Evolutionary conservation across 2,113 vertebrate genomes (phyloP).

Genomic region (Tauraco erythrolophus): DNA sequence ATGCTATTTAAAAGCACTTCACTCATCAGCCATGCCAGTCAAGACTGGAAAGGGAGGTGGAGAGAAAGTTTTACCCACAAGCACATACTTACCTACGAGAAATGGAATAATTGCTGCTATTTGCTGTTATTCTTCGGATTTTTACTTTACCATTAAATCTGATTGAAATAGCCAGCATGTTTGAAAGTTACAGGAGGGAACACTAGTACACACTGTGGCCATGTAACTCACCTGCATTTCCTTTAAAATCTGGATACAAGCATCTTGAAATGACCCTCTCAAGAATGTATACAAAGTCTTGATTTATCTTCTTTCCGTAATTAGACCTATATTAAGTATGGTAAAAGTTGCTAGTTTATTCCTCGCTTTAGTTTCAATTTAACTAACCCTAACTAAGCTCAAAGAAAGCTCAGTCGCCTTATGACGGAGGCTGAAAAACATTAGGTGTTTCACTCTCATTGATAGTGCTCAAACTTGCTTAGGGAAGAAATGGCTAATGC

Average conservation of each 20-base stretch:
- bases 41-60: not conserved
- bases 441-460: not conserved
- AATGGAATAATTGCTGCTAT: not conserved
- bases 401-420: not conserved
- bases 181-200: not conserved
- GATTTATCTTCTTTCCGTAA: not conserved
- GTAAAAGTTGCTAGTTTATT: not conserved
- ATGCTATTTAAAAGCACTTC: not conserved
- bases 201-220: not conserved
- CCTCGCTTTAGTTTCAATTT: not conserved
- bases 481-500: not conserved
- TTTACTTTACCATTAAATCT: not conserved
- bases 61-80: not conserved
- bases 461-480: not conserved
- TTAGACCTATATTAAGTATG: not conserved
- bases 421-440: not conserved
- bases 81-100: not conserved
- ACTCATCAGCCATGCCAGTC: not conserved
- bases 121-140: not conserved
- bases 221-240: not conserved
- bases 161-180: not conserved
- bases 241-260: not conserved
- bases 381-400: not conserved
- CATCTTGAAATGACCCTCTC: not conserved
- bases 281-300: not conserved